Evolutionary conservation across 2,888 invertebrate species (phyloP).

Genomic region (Pogonocherus hispidulus): DNA sequence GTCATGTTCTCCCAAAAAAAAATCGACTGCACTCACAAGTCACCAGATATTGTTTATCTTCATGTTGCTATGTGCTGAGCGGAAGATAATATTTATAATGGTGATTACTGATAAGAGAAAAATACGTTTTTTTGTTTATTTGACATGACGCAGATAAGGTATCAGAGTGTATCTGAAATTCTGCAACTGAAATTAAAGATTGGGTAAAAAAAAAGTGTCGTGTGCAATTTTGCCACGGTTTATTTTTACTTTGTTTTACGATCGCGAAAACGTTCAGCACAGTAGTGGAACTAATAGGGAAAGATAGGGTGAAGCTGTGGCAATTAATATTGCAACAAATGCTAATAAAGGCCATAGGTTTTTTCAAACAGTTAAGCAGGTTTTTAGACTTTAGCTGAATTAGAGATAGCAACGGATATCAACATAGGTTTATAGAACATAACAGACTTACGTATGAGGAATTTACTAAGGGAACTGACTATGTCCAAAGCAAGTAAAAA

Average conservation of each 20-base stretch:
- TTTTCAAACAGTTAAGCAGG: too few relatives aligned
- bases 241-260: neutral
- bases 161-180: slow-evolving; percentile 20
- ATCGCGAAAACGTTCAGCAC: neutral
- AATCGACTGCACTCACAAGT: neutral
- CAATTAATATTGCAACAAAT: too few relatives aligned
- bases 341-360: too few relatives aligned
- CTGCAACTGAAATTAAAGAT: slow-evolving; percentile 17
- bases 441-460: too few relatives aligned
- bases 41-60: slow-evolving; percentile 1
- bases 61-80: slow-evolving; percentile 1
- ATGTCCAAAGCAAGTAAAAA: too few relatives aligned
- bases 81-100: neutral
- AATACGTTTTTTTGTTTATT: slow-evolving; percentile 21
- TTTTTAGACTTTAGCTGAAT: too few relatives aligned
- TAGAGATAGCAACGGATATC: too few relatives aligned
- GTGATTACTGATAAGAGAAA: slow-evolving; percentile 2
- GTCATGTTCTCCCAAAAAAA: slow-evolving; percentile 38
- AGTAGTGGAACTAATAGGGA: too few relatives aligned
- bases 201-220: slow-evolving; percentile 9
- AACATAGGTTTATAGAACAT: too few relatives aligned
- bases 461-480: too few relatives aligned
- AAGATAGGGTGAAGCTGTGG: too few relatives aligned
- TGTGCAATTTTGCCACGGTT: slow-evolving; percentile 9
- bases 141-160: neutral